Conservation (phyloP, 2,113 vertebrate species). For the Oryzias melastigma region DNA sequence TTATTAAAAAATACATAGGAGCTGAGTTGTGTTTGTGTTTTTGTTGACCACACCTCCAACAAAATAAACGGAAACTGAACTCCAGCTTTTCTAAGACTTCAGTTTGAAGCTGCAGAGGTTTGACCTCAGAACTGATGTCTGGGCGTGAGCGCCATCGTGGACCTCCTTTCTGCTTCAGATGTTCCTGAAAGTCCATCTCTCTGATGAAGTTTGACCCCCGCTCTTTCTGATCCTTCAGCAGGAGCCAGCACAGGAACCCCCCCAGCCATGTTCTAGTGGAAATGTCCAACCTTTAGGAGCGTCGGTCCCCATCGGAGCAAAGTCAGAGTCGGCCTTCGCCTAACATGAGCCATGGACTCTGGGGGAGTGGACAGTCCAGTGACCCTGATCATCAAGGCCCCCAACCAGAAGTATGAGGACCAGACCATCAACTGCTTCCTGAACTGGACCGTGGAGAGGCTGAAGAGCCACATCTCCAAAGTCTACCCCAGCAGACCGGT, state of each 20-base stretch:
- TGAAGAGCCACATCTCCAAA: conserved; percentile 88
- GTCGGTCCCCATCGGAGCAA: conserved; percentile 38
- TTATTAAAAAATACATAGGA: too few relatives aligned
- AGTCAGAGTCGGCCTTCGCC: conserved; percentile 30
- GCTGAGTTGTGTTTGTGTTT: too few relatives aligned
- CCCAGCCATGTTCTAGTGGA: background rate
- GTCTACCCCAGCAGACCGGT: conserved; percentile 95
- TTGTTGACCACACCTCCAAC: too few relatives aligned
- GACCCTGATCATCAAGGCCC: conserved; percentile 91
- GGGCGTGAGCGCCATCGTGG: too few relatives aligned
- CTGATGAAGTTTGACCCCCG: too few relatives aligned
- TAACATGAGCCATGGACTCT: conserved; percentile 82
- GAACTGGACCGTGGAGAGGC: conserved; percentile 92
- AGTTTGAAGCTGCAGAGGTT: too few relatives aligned
- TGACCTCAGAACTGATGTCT: too few relatives aligned
- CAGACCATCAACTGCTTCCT: conserved; percentile 93
- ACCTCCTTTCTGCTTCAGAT: too few relatives aligned
- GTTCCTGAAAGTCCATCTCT: too few relatives aligned
- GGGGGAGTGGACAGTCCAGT: conserved; percentile 82
- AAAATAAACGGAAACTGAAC: too few relatives aligned
- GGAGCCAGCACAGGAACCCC: background rate
- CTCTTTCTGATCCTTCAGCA: too few relatives aligned
- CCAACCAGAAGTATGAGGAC: conserved; percentile 95
- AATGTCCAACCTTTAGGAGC: conserved; percentile 43
- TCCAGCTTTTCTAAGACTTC: too few relatives aligned